Conservation (phyloP, 2,797 vertebrate genomes). For the Australoheros facetus region DNA sequence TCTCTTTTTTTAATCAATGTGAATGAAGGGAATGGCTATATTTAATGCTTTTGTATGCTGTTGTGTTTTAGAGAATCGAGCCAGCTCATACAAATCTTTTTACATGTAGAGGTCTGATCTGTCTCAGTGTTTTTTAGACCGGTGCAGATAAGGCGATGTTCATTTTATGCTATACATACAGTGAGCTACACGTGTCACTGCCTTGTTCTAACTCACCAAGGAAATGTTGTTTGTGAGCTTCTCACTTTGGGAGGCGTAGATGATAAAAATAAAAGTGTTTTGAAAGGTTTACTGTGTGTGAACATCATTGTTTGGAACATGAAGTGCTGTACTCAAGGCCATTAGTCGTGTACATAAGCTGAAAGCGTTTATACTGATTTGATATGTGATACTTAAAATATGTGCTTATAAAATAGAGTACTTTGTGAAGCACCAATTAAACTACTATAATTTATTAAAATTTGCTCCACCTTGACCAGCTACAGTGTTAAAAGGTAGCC, state of each 20-base stretch:
- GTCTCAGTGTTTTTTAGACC: constrained; percentile 69
- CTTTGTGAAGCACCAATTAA: neutral
- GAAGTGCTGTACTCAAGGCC: accelerated
- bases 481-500: neutral
- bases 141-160: constrained; percentile 66
- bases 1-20: constrained; percentile 50
- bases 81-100: constrained; percentile 63
- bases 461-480: neutral
- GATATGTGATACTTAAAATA: neutral
- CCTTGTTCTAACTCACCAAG: constrained; percentile 76
- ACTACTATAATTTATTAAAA: neutral
- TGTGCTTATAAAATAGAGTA: neutral
- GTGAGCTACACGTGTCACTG: constrained; percentile 70
- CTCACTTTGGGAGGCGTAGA: constrained; percentile 66
- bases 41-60: constrained; percentile 71
- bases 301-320: constrained; percentile 17
- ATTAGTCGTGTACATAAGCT: neutral
- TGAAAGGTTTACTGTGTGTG: constrained; percentile 60
- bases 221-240: constrained; percentile 75
- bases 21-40: constrained; percentile 67
- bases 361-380: neutral
- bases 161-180: constrained; percentile 64
- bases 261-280: constrained; percentile 78
- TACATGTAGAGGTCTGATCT: constrained; percentile 62
- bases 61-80: constrained; percentile 68